Percentiles rank a stretch among this genome's conserved stretches.
These are phyloP conservation scores for Scomber colias DNA, from an alignment of 2,113 vertebrate genomes.

Conservation along the genomic window DNA sequence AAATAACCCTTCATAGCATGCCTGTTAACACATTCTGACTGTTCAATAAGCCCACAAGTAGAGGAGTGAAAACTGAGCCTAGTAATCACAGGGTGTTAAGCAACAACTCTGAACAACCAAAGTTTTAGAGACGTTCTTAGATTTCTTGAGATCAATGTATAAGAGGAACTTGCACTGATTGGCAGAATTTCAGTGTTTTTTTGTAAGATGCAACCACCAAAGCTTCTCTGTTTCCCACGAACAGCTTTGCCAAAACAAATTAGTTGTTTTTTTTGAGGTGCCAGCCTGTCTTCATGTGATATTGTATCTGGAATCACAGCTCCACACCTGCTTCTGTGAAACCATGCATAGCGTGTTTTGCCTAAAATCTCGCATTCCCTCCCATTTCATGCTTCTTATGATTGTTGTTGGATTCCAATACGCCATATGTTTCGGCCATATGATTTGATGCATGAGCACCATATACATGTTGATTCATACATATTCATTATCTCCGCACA, in stretches of 20 bases:
- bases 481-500: conserved; percentile 66
- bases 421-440: conserved; percentile 33
- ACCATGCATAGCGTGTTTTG: conserved; percentile 29
- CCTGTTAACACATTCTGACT: not conserved
- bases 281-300: conserved; percentile 26
- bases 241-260: conserved; percentile 39
- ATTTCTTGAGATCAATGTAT: not conserved
- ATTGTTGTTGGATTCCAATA: conserved; percentile 21
- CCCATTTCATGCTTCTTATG: conserved; percentile 14
- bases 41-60: not conserved
- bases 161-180: not conserved
- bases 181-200: not conserved
- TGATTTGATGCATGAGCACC: conserved; percentile 29
- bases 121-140: not conserved
- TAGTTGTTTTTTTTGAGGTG: conserved; percentile 24
- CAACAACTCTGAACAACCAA: not conserved
- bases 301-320: conserved; percentile 28
- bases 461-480: conserved; percentile 54
- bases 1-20: not conserved
- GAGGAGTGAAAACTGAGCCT: not conserved
- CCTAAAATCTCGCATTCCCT: conserved; percentile 10
- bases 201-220: conserved; percentile 9
- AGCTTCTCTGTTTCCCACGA: conserved; percentile 22
- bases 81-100: too few relatives aligned
- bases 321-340: conserved; percentile 43